Evolutionary conservation across 2,888 invertebrate genomes (phyloP).

Genomic region (Bugulina stolonifera): DNA sequence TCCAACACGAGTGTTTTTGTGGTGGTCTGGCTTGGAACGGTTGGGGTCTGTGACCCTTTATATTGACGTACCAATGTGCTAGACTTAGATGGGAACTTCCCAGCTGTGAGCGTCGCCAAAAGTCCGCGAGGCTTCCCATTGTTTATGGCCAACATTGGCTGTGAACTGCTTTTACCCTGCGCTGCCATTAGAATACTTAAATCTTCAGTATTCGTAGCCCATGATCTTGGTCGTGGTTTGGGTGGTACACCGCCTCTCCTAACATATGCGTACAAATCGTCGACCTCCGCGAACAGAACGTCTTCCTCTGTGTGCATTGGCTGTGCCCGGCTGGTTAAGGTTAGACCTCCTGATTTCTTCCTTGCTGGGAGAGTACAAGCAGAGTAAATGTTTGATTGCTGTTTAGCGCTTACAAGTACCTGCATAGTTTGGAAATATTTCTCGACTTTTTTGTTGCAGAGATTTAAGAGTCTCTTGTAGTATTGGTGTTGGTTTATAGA

Average conservation of each 20-base stretch:
- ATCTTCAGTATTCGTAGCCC: conserved; percentile 16
- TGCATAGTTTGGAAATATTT: conserved; percentile 51
- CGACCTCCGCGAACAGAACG: conserved; percentile 70
- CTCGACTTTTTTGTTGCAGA: conserved; percentile 43
- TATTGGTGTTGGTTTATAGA: conserved; percentile 36
- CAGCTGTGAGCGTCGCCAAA: conserved; percentile 19
- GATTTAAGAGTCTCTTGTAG: conserved; percentile 35
- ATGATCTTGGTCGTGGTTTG: conserved; percentile 55
- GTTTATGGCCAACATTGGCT: not conserved
- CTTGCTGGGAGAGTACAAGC: conserved; percentile 52
- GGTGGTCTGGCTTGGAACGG: not conserved
- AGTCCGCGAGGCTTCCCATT: conserved; percentile 11
- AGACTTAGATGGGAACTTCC: not conserved
- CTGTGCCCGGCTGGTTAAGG: conserved; percentile 56
- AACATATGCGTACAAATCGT: conserved; percentile 92
- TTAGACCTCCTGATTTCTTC: conserved; percentile 49
- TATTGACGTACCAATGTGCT: conserved; percentile 2
- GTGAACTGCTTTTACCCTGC: conserved; percentile 18
- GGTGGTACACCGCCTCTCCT: conserved; percentile 85
- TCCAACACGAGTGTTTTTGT: not conserved
- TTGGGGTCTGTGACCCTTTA: not conserved
- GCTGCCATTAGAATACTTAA: not conserved
- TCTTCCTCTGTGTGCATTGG: conserved; percentile 65
- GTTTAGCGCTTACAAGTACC: conserved; percentile 28
- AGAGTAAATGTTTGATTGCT: conserved; percentile 50